Conservation (phyloP, 2,797 vertebrate genomes). For the Brotula barbata region DNA sequence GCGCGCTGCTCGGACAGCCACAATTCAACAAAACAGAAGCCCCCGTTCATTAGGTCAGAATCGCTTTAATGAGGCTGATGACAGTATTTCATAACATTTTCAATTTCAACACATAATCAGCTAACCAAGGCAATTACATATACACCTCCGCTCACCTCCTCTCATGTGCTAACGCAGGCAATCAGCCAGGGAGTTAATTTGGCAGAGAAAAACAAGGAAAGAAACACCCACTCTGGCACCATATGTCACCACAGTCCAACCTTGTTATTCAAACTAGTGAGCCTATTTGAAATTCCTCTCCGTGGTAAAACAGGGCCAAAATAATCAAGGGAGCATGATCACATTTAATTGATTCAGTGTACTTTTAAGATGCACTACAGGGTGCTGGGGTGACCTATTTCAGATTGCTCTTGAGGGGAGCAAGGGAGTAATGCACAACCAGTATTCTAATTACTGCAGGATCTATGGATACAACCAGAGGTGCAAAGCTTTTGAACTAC, state of each 20-base stretch:
- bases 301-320: conserved; percentile 78
- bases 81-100: conserved; percentile 66
- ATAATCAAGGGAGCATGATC: conserved; percentile 83
- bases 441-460: conserved; percentile 80
- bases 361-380: conserved; percentile 82
- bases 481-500: conserved; percentile 73
- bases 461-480: conserved; percentile 73
- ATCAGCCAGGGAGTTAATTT: conserved; percentile 79
- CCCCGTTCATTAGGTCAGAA: conserved; percentile 33
- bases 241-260: conserved; percentile 79
- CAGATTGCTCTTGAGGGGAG: conserved; percentile 78
- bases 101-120: conserved; percentile 67
- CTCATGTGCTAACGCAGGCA: conserved; percentile 76
- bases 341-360: conserved; percentile 83
- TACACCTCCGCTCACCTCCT: conserved; percentile 75
- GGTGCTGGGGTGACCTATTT: conserved; percentile 84
- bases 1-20: conserved; percentile 6
- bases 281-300: conserved; percentile 81
- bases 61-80: conserved; percentile 31
- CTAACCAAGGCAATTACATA: conserved; percentile 66
- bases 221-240: conserved; percentile 74
- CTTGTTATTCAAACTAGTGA: conserved; percentile 76
- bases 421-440: conserved; percentile 72
- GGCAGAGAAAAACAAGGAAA: conserved; percentile 65
- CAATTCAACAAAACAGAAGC: conserved; percentile 19